Evolutionary conservation across 64 coral and sea anemone species (phyloP).

Genomic region (Montipora capricornis): DNA sequence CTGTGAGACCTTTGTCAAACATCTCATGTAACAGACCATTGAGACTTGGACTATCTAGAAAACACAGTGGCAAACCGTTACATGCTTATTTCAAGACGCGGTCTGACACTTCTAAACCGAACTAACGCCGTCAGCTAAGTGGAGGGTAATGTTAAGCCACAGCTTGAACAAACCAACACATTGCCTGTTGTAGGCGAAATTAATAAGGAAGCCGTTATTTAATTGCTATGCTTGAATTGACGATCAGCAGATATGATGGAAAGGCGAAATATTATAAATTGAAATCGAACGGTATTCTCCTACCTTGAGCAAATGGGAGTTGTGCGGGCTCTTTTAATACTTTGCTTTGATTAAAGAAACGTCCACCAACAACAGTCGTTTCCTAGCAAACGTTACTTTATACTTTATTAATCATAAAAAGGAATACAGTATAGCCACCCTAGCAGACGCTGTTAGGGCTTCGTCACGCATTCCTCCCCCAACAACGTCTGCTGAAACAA

Average conservation of each 20-base stretch:
- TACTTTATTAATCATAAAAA: not conserved
- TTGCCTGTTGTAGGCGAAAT: too few relatives aligned
- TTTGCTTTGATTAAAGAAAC: not conserved
- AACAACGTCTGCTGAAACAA: too few relatives aligned
- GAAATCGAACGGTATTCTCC: not conserved
- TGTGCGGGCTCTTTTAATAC: too few relatives aligned
- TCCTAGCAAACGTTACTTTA: not conserved
- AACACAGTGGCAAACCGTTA: slow-evolving; percentile 2
- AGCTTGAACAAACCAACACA: too few relatives aligned
- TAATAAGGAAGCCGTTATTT: too few relatives aligned
- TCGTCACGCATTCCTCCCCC: too few relatives aligned
- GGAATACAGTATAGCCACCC: too few relatives aligned
- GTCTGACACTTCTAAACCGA: not conserved
- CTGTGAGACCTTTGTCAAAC: slow-evolving; percentile 4
- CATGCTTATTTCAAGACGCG: slow-evolving; percentile 41
- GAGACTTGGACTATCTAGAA: slow-evolving; percentile 78
- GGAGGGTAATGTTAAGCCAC: not conserved
- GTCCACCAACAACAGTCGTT: not conserved
- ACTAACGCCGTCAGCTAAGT: not conserved
- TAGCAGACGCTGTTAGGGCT: too few relatives aligned
- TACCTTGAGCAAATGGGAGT: too few relatives aligned
- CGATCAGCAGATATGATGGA: too few relatives aligned
- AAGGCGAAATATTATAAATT: not conserved
- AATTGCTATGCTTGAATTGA: too few relatives aligned
- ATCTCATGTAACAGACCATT: slow-evolving; percentile 53